Evolutionary conservation across 2,888 invertebrate genomes (phyloP), one percentile per base, ranked within the genome.

Genomic region (Oligia fasciuncula): DNA sequence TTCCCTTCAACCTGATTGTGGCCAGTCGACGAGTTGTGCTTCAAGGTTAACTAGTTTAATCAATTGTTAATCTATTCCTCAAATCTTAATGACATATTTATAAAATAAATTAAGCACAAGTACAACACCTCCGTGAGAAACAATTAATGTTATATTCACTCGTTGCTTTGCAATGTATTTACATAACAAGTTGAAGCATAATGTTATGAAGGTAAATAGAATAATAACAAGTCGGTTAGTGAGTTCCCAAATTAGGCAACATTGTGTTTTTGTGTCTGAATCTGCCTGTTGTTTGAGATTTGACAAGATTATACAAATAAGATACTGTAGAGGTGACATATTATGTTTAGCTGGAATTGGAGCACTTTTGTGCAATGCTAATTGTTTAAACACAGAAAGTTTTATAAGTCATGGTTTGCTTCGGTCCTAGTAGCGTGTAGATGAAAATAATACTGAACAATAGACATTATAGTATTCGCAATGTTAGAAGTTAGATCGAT

Each of bases 31-130:
- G 54, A 68, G 78, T 65, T 85, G 76, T 81, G 79, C 80, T 46
- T 71, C 83, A 89, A 89, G 89, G 89, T 49, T 60, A 85, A 85
- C 89, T 40, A 63, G 75, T 86, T 81, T 71, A 46, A 67, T 74
- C 72, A 76, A 85, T 79, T 79, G 54, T 54, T 81, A 81, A 88
- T 87, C 86, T 87, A 75, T 81, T 85, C 75, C 76, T 87, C 78
- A 83, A 89, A 88, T 89, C 88, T 84, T 83, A 87, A 89, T 82
- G 81, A 87, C 66, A 83, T 82, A 83, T 85, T 82, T 81, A 83
- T 80, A 69, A 83, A 80, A 79, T 82, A 80, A 86, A 87, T 74
- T 78, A 79, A 79, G 73, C 65, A 72, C 67, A 79, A 79, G 66
- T 46, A 80, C 76, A 76, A 79, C 73, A 84, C 75, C 82, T 80